phyloP scores from a whole-genome alignment of 2,888 invertebrate genomes.

The Tinea semifulvella region DNA sequence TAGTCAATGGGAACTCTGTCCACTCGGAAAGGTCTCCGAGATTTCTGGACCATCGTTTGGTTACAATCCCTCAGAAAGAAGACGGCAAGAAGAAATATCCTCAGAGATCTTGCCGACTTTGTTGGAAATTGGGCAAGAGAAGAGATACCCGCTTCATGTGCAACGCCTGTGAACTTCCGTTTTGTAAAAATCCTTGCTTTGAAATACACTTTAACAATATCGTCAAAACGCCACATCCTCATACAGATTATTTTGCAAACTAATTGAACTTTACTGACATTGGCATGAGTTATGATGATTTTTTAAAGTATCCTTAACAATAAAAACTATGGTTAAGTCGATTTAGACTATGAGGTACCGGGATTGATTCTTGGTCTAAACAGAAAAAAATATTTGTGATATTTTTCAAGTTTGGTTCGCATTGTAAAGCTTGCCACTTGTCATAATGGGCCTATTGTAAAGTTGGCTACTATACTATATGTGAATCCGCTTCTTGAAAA shows the following conservation, averaged over 20 bases:
- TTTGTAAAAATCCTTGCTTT: conserved; percentile 60
- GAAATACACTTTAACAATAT: conserved; percentile 58
- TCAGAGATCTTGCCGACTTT: conserved; percentile 58
- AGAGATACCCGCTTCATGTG: conserved; percentile 63
- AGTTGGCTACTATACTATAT: too few species aligned
- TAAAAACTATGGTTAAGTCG: too few species aligned
- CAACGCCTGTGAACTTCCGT: conserved; percentile 55
- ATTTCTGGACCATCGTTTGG: conserved; percentile 48
- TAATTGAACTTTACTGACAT: too few species aligned
- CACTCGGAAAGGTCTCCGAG: conserved; percentile 38
- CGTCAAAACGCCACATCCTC: conserved; percentile 51
- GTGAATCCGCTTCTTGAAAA: too few species aligned
- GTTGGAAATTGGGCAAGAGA: conserved; percentile 59
- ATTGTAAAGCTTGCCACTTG: too few species aligned
- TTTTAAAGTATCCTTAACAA: too few species aligned
- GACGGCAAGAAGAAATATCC: conserved; percentile 65
- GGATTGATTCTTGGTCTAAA: too few species aligned
- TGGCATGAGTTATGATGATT: too few species aligned
- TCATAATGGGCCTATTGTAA: too few species aligned
- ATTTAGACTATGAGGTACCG: too few species aligned
- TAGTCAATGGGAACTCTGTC: conserved; percentile 57
- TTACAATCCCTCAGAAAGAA: conserved; percentile 63
- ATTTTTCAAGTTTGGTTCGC: too few species aligned
- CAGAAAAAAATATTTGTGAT: too few species aligned
- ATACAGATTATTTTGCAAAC: conserved; percentile 55